A percentile compares a stretch with the other conserved stretches of the same genome.
These are phyloP conservation scores for Amphipoea oculea DNA, from an alignment of 2,888 invertebrate genomes.

Conservation along the genomic window DNA sequence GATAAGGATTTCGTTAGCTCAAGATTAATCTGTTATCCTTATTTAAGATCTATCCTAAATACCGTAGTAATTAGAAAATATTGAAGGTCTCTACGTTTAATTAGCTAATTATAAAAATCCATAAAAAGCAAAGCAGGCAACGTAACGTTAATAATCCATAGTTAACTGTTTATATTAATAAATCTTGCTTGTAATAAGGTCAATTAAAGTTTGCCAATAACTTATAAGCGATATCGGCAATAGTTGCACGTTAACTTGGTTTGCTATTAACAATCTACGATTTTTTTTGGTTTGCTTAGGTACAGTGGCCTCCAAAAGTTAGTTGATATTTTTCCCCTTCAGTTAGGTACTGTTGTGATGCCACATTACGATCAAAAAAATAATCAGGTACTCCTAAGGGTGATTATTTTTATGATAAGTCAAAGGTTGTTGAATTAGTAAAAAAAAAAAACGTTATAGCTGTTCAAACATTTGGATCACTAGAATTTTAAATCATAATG, in stretches of 20 bases:
- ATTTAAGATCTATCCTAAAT: constrained; percentile 36
- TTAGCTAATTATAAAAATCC: constrained; percentile 50
- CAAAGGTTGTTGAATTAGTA: too few species aligned
- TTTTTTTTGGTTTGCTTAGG: background rate
- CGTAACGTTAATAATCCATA: constrained; percentile 22
- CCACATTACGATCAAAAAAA: background rate
- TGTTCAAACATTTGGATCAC: too few species aligned
- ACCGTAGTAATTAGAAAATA: constrained; percentile 42
- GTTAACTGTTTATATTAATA: constrained; percentile 52
- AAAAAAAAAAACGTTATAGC: too few species aligned
- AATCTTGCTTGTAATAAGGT: constrained; percentile 45
- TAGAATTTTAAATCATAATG: too few species aligned
- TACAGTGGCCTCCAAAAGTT: background rate
- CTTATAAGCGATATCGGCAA: constrained; percentile 8
- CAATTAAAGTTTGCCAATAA: constrained; percentile 42
- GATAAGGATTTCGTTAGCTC: constrained; percentile 24
- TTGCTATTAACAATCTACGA: constrained; percentile 8
- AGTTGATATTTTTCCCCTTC: background rate
- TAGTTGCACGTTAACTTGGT: constrained; percentile 16
- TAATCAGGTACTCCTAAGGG: background rate
- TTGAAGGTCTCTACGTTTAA: constrained; percentile 23
- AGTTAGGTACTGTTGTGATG: too few species aligned
- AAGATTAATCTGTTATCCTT: constrained; percentile 36
- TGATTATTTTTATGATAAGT: background rate
- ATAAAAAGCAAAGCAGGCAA: constrained; percentile 54